Conservation (phyloP, 2,888 invertebrate genomes). For the Ophioninae sp. region DNA sequence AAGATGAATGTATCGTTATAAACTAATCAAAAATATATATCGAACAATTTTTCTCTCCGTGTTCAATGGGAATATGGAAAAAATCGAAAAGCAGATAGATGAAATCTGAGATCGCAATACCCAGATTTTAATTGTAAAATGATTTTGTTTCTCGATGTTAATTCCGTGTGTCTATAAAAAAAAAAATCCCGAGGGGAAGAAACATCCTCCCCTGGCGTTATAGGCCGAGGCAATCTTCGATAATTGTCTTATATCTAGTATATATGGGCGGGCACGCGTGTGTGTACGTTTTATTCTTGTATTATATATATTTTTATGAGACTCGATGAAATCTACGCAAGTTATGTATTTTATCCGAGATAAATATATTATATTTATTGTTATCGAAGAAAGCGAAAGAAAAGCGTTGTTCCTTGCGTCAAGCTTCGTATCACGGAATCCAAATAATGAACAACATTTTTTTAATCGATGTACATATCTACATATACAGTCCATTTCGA, state of each 20-base stretch:
- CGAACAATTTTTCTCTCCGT: background rate
- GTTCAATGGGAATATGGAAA: background rate
- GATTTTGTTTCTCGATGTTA: conserved; percentile 34
- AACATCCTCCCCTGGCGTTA: background rate
- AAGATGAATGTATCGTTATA: background rate
- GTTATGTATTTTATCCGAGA: conserved; percentile 61
- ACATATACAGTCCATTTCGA: no score
- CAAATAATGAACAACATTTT: no score
- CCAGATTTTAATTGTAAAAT: background rate
- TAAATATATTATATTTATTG: conserved; percentile 66
- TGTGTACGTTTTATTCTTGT: conserved; percentile 48
- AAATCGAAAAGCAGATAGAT: conserved; percentile 18
- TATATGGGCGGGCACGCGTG: background rate
- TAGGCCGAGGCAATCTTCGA: background rate
- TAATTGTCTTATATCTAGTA: background rate
- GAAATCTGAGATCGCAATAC: conserved; percentile 22
- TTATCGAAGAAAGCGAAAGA: conserved; percentile 50
- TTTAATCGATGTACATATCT: no score
- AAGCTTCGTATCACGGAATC: background rate
- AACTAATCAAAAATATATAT: conserved; percentile 26
- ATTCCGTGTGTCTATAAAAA: conserved; percentile 12
- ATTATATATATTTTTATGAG: conserved; percentile 64
- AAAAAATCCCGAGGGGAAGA: background rate
- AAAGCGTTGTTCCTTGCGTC: background rate
- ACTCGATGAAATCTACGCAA: conserved; percentile 51